Evolutionary conservation across 2,113 vertebrate genomes (phyloP), one percentile per base, ranked within the genome.

Genomic region (Nettapus auritus): DNA sequence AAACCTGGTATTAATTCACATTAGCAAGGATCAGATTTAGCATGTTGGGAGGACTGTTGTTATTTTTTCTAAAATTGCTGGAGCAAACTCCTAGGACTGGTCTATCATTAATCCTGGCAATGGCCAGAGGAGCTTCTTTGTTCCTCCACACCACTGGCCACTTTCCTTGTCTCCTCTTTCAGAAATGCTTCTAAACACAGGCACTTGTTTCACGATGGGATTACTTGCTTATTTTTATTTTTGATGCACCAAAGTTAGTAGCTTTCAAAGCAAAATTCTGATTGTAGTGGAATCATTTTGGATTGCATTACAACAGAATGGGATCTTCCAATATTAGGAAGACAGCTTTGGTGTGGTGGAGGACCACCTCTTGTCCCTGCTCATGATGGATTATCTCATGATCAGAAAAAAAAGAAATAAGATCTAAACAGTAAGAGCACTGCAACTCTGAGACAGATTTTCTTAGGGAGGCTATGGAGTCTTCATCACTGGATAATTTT

Each of bases 1-100:
- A 88, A 91, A 96, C 89, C 88, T 91, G 86, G 85, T 55, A 86
- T 88, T 82, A 93, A 87, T 95, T 95, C 95, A 95, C 91, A 75
- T 71, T 89, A 93, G 63, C 70, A 63, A 62, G 86, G 88, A 96
- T 90, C 52, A 88, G 75, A 83, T 95, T 80, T 80, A 88, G 21
- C 15, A 64, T 13, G 25, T 67, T 78, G 44, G 55, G 48, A 63
- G 75, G 53, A 34, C 86, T 96, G 74, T 93, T 92, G 73, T 89
- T 94, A 83, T 86, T 75, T 50, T 87, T 96, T 96, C 67, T 74
- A 60, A 92, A 96, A 94, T 63, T 95, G 77, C 90, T 84, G 83
- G 77, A 94, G 62, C 57, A 93, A 90, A 90, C 62, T 93, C 66
- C 81, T 76, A 79, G 62, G 66, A 86, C 57, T 75, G 77, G 31